Evolutionary conservation across 2,888 invertebrate species (phyloP).

Genomic region (Cabera pusaria): DNA sequence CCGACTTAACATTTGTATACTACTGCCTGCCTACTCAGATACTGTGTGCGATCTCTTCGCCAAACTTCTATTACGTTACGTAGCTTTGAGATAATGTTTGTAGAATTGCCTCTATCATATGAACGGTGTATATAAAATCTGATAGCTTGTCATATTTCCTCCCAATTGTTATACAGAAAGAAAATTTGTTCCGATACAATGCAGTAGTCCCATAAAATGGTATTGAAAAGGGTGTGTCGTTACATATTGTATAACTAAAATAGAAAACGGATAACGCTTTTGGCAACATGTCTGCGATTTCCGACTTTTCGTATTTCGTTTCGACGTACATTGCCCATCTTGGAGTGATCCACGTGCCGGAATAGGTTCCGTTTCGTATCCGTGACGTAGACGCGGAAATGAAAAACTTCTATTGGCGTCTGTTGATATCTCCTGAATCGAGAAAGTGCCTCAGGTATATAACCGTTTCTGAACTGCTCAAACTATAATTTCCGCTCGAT

Average conservation of each 20-base stretch:
- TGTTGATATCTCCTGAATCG: slow-evolving; percentile 48
- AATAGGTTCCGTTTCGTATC: slow-evolving; percentile 62
- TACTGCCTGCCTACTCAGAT: slow-evolving; percentile 18
- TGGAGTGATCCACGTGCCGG: slow-evolving; percentile 55
- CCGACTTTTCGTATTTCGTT: slow-evolving; percentile 44
- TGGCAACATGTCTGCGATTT: slow-evolving; percentile 46
- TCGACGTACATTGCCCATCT: slow-evolving; percentile 47
- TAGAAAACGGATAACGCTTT: slow-evolving; percentile 38
- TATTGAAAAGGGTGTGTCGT: slow-evolving; percentile 33
- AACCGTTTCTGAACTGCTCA: slow-evolving; percentile 21
- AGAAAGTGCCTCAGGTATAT: slow-evolving; percentile 36
- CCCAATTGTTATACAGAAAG: slow-evolving; percentile 11
- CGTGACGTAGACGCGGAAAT: slow-evolving; percentile 68
- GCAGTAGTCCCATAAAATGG: slow-evolving; percentile 28
- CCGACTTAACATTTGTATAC: slow-evolving; percentile 38
- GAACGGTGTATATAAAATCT: slow-evolving; percentile 6
- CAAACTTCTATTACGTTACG: slow-evolving; percentile 3
- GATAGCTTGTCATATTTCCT: slow-evolving; percentile 7
- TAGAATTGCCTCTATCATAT: slow-evolving; percentile 2
- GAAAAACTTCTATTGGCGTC: slow-evolving; percentile 62
- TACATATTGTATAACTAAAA: slow-evolving; percentile 32
- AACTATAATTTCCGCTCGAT: slow-evolving; percentile 10
- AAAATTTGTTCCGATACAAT: slow-evolving; percentile 20
- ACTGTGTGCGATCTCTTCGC: slow-evolving; percentile 11
- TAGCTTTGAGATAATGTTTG: slow-evolving; percentile 4